A percentile compares a stretch with the other conserved stretches of the same genome.
Conservation (phyloP, 2,113 vertebrate genomes). For the Alethe castanea region DNA sequence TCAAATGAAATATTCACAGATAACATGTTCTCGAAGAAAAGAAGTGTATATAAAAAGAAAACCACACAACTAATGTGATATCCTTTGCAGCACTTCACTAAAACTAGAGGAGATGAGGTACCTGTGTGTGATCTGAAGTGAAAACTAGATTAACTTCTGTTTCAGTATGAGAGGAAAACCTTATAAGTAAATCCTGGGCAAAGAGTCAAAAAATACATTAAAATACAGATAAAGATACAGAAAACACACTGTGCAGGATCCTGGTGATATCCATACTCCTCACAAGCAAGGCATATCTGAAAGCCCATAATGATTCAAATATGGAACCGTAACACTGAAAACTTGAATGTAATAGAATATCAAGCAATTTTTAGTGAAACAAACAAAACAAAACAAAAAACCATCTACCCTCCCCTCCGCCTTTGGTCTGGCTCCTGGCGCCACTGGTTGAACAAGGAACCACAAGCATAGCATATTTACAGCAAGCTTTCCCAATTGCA, state of each 20-base stretch:
- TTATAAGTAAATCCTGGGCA: not conserved
- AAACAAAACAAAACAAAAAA: not conserved
- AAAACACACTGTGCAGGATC: not conserved
- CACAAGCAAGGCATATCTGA: not conserved
- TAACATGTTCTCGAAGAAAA: not conserved
- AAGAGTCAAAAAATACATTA: not conserved
- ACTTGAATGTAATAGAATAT: slow-evolving; percentile 39
- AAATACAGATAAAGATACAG: not conserved
- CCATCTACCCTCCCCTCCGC: not conserved
- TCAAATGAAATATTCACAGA: not conserved
- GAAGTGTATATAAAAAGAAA: not conserved
- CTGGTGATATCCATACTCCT: not conserved
- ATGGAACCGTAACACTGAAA: slow-evolving; percentile 18
- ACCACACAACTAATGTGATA: not conserved
- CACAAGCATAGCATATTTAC: slow-evolving; percentile 62
- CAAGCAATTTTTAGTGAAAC: not conserved
- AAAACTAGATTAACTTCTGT: slow-evolving; percentile 23
- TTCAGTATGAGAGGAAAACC: not conserved
- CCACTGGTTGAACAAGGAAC: slow-evolving; percentile 64
- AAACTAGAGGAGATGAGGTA: not conserved
- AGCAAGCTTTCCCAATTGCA: slow-evolving; percentile 38
- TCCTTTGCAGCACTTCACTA: not conserved
- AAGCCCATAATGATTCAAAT: slow-evolving; percentile 23
- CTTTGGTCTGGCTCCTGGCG: slow-evolving; percentile 21
- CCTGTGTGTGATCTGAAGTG: not conserved